A percentile compares a stretch with the other conserved stretches of the same genome.
Evolutionary conservation across 2,888 invertebrate species (phyloP).

Genomic region (Thymelicus sylvestris): DNA sequence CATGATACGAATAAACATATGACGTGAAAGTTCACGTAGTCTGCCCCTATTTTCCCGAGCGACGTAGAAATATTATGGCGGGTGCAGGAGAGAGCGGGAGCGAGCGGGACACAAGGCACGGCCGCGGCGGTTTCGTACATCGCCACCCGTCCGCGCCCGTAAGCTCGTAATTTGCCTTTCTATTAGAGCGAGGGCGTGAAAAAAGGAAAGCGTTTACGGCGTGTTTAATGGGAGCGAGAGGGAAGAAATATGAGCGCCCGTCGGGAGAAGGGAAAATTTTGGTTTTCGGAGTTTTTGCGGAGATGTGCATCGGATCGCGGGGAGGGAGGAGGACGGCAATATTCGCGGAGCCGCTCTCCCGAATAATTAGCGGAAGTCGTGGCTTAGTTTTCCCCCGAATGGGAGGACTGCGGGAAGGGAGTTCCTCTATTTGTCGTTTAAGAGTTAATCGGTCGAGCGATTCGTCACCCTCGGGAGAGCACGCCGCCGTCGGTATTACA

Average conservation of each 20-base stretch:
- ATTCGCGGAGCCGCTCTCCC: conserved; percentile 72
- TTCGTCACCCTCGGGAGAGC: conserved; percentile 83
- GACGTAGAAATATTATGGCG: conserved; percentile 63
- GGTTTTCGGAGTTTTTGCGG: conserved; percentile 84
- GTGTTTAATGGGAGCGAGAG: conserved; percentile 84
- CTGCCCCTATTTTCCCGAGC: conserved; percentile 74
- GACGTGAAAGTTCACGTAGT: conserved; percentile 79
- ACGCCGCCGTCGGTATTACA: conserved; percentile 74
- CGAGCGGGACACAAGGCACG: conserved; percentile 70
- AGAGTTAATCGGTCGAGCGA: conserved; percentile 84
- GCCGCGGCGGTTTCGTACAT: conserved; percentile 80
- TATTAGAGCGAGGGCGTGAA: conserved; percentile 85
- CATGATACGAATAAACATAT: conserved; percentile 68
- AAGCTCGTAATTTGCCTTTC: conserved; percentile 85
- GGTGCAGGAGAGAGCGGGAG: conserved; percentile 49
- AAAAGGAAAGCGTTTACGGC: conserved; percentile 85
- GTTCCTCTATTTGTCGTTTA: conserved; percentile 84
- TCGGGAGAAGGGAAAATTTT: conserved; percentile 82
- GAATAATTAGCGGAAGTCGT: conserved; percentile 84
- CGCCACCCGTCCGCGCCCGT: conserved; percentile 84
- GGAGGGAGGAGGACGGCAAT: conserved; percentile 75
- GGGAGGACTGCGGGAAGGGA: conserved; percentile 75
- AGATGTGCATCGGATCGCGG: conserved; percentile 79
- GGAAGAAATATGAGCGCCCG: conserved; percentile 83
- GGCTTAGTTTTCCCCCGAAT: conserved; percentile 80